Evolutionary conservation across 2,113 vertebrate genomes (phyloP).

Genomic region (Argyrosomus japonicus): DNA sequence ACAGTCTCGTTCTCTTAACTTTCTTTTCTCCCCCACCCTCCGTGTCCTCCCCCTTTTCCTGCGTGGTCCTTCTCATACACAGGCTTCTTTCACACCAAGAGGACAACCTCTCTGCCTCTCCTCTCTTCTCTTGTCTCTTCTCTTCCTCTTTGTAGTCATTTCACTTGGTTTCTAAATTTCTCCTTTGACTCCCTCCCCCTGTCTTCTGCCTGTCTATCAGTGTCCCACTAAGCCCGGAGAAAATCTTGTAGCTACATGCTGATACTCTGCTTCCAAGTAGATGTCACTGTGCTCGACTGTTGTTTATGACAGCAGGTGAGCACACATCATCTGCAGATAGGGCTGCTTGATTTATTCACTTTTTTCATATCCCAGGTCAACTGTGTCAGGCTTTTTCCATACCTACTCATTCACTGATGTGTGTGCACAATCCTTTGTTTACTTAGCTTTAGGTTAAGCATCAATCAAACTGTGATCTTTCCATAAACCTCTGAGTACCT

Average conservation of each 20-base stretch:
- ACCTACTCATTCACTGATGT: neutral
- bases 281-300: slow-evolving; percentile 18
- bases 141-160: slow-evolving; percentile 18
- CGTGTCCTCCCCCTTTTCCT: slow-evolving; percentile 18
- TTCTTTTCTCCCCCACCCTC: neutral
- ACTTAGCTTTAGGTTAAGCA: slow-evolving; percentile 38
- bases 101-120: slow-evolving; percentile 26
- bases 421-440: slow-evolving; percentile 41
- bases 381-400: slow-evolving; percentile 24
- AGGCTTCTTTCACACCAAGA: slow-evolving; percentile 64
- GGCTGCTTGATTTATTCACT: neutral
- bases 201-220: slow-evolving; percentile 16
- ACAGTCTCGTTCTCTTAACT: slow-evolving; percentile 51
- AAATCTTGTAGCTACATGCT: slow-evolving; percentile 59
- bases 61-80: slow-evolving; percentile 53
- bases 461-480: slow-evolving; percentile 50
- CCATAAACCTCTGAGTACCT: slow-evolving; percentile 29
- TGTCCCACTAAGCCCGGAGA: slow-evolving; percentile 22
- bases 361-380: neutral
- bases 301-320: slow-evolving; percentile 24
- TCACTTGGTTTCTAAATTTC: slow-evolving; percentile 17
- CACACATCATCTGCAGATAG: neutral
- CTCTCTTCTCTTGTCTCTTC: neutral
- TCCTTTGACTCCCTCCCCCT: neutral
- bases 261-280: slow-evolving; percentile 16